Base-by-base conservation (phyloP, 2,797 vertebrate species). In the Sebastes miniatus region DNA sequence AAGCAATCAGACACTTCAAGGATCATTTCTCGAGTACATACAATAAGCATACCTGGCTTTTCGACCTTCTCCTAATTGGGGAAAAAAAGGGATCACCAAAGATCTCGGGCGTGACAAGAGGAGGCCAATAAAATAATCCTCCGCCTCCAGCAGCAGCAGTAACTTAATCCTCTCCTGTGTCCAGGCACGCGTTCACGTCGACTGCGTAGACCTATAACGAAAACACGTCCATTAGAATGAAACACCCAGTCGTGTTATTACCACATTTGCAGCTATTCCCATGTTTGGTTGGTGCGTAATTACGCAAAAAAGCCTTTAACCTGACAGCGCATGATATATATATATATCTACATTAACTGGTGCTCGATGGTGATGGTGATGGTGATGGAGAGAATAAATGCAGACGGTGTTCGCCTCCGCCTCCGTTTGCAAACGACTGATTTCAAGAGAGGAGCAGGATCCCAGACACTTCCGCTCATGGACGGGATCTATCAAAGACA, bases 101-200 rank as follows among this genome's bases (percentile, higher is more conserved):
- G 78, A 58, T 62, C 39, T 83, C 82, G 81, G 85, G 81, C 81
- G 87, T 83, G 87, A 87, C 85, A 91, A 73, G 86, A 93, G 78
- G 72, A 92, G 89, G 90, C 93, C 91, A 93, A 94, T 93, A 90
- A 90, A 95, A 94, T 93, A 94, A 96, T 94, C 94, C 93, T 12
- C 87, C 76, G 66, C 83, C 39, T 43, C 39, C 77, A 47, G 50
- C 50, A 79, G 81, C 73, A 91, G 81, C 84, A 88, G 94, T 91
- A 94, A 95, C 92, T 91, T 95, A 96, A 96, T 96, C 95, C 94
- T 89, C 88, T 86, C 87, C 90, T 75, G 90, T 83, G 85, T 93
- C 87, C 91, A 72, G 79, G 79, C 79, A 83, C 77, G 66, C 85
- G 80, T 78, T 83, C 83, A 75, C 83, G 83, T 74, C 69, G 80